These are phyloP conservation scores for Hemitrygon akajei DNA, from an alignment of 2,797 vertebrate genomes.

Conservation along the genomic window DNA sequence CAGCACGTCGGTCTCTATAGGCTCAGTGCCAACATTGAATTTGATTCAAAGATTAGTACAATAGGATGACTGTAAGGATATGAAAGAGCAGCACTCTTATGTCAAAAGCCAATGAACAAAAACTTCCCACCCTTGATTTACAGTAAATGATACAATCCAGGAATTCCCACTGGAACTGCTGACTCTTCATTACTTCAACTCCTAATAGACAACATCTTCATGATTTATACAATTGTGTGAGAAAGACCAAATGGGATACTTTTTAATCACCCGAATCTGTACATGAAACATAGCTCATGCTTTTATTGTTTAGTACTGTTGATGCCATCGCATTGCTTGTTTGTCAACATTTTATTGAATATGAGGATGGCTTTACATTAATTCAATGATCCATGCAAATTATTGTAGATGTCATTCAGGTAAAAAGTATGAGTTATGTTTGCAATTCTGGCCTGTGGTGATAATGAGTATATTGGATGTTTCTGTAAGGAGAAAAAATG, in stretches of 20 bases:
- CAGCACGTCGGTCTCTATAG: too few relatives aligned
- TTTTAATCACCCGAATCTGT: neutral
- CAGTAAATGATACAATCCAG: neutral
- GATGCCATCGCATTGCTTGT: neutral
- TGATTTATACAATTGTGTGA: neutral
- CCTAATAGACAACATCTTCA: neutral
- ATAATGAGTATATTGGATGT: neutral
- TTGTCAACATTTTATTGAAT: neutral
- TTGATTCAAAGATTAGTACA: conserved; percentile 5
- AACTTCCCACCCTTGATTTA: neutral
- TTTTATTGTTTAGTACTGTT: neutral
- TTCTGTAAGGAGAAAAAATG: neutral
- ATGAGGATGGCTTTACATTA: neutral
- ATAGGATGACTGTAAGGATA: neutral
- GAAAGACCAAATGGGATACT: neutral
- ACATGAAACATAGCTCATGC: neutral
- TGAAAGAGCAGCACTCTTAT: neutral
- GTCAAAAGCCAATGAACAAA: neutral
- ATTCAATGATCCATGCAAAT: neutral
- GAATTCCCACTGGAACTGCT: neutral
- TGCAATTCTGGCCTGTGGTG: neutral
- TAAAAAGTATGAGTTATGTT: neutral
- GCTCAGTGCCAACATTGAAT: too few relatives aligned
- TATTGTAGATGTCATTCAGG: neutral
- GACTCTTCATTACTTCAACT: neutral